Percentiles rank a stretch among this genome's conserved stretches.
Conservation (phyloP, 23 tunicate species). For the Trididemnum nubilum region DNA sequence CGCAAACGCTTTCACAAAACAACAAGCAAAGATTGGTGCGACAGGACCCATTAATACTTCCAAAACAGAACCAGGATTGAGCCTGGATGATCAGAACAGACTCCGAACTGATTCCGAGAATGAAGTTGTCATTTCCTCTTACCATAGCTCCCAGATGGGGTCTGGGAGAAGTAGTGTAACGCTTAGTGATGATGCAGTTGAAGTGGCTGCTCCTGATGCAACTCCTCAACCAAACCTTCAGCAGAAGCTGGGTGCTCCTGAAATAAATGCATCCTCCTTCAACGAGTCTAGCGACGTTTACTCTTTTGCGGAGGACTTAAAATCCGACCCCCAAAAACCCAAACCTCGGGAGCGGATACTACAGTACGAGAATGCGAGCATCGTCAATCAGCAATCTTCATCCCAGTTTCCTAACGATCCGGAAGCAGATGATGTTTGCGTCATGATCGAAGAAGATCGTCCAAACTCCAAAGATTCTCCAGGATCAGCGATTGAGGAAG, state of each 20-base stretch:
- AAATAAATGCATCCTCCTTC: neutral
- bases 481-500: neutral
- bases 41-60: too few species aligned
- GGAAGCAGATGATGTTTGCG: neutral
- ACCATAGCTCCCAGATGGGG: slow-evolving; percentile 3
- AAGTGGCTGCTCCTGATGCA: neutral
- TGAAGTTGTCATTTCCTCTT: neutral
- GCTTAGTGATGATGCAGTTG: slow-evolving; percentile 6
- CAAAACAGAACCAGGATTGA: too few species aligned
- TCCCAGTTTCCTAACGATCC: neutral
- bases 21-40: too few species aligned
- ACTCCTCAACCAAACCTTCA: neutral
- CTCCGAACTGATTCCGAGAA: too few species aligned
- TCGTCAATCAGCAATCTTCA: neutral
- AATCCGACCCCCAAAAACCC: neutral
- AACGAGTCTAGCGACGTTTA: neutral
- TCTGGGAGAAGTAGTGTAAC: slow-evolving; percentile 2
- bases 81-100: too few species aligned
- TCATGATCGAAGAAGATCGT: neutral
- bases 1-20: too few species aligned
- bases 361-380: neutral
- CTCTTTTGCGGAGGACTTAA: neutral
- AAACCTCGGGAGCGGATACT: neutral
- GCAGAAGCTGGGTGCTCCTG: neutral
- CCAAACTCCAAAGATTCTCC: neutral